Base-by-base conservation (phyloP, 1,140 invertebrate species). In the Lucilia sericata region DNA sequence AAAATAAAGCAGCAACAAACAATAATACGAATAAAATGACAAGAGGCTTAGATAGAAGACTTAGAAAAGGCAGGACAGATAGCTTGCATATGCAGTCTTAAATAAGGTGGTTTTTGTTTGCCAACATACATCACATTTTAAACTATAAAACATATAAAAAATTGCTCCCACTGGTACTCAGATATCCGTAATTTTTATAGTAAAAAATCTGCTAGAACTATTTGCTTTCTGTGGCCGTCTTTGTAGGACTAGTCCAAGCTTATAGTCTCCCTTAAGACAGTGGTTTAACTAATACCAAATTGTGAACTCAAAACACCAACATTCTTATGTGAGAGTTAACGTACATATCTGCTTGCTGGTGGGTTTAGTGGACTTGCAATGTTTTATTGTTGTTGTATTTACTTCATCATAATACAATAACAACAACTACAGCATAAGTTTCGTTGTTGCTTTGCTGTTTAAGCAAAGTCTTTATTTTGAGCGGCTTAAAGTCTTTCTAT, bases 91-190 rank as follows among this genome's bases (percentile, higher is more conserved):
- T 70, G 65, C 4, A 60, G 42, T 19, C 25, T 30, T 30, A 30
- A 30, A n/a, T 25, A 49, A 51, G 76, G 42, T 51, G 76, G 8
- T 80, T 25, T 34, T 80, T 80, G 42, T 49, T 30, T 42, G 13
- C 36, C 42, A 78, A 47, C 75, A 34, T 51, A 80, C 65, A 74
- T 30, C 25, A 30, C 25, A 30, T 30, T 30, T 30, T 30, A 17
- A 55, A 17, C 74, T 34, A 65, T 65, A 78, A 55, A 78, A 21
- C 19, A 34, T 30, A 30, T 3, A 55, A 82, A 65, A 78, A 74
- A 60, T 76, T 47, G 76, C 83, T 84, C 83, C 83, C 83, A 82
- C 83, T 70, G 83, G 83, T 82, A 21, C 65, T 19, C 19, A 70
- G 9, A n/a, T 60, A 60, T 60, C 55, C 14, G 55, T 60, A 60